These are phyloP conservation scores for Pachyuromys duprasi DNA, from an alignment of 2,797 vertebrate genomes.

Conservation along the genomic window DNA sequence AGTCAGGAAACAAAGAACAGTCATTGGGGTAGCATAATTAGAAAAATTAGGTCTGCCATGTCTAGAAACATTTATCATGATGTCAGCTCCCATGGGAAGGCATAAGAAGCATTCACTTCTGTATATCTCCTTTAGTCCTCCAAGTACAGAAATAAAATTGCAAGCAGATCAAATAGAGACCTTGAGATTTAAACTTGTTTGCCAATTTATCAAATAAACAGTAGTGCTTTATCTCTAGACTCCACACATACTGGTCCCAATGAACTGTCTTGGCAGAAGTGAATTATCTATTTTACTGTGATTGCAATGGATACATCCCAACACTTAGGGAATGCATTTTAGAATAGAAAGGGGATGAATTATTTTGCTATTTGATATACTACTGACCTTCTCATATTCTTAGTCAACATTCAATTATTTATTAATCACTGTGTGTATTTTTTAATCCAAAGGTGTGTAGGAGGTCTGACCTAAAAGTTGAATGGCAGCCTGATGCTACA, in stretches of 20 bases:
- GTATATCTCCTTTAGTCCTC: background rate
- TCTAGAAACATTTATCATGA: background rate
- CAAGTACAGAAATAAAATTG: background rate
- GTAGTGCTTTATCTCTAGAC: background rate
- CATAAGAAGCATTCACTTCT: background rate
- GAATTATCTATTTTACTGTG: background rate
- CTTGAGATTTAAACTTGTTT: background rate
- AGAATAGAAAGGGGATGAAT: background rate
- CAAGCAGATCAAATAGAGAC: background rate
- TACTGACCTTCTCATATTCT: background rate
- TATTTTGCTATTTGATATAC: background rate
- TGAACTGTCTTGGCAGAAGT: background rate
- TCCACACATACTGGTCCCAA: background rate
- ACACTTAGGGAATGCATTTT: background rate
- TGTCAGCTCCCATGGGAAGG: background rate
- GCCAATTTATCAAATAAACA: background rate
- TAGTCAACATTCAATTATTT: background rate
- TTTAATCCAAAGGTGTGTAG: background rate
- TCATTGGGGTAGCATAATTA: background rate
- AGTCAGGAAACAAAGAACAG: background rate
- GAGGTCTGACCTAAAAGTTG: background rate
- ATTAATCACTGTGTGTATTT: background rate
- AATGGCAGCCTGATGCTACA: background rate
- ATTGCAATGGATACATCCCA: background rate
- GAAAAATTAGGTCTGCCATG: background rate